Conservation (phyloP, 2,888 invertebrate genomes). For the Anoncus sp. region DNA sequence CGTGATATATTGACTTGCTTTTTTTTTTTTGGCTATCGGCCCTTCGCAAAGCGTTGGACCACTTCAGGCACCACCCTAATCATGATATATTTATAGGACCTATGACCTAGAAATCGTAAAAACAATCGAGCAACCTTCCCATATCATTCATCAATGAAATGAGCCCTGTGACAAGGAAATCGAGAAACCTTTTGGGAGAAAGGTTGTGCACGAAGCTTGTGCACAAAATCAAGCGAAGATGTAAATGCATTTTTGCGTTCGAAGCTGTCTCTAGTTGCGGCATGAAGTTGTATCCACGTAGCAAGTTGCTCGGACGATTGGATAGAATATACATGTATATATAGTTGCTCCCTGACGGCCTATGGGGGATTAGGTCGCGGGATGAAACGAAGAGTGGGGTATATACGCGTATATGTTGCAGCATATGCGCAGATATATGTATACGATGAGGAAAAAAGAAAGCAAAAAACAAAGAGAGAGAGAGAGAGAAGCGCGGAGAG, state of each 20-base stretch:
- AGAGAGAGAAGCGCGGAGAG: slow-evolving; percentile 63
- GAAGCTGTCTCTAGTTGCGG: neutral
- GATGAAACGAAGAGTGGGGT: slow-evolving; percentile 67
- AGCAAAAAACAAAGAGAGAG: slow-evolving; percentile 73
- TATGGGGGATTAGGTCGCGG: slow-evolving; percentile 61
- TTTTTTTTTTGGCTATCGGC: too few species aligned
- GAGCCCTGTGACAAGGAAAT: too few species aligned
- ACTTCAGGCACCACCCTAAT: too few species aligned
- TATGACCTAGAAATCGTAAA: too few species aligned
- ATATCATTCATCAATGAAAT: too few species aligned
- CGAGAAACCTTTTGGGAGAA: too few species aligned
- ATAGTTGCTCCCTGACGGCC: slow-evolving; percentile 42
- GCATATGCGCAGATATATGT: slow-evolving; percentile 50
- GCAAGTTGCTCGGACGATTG: neutral
- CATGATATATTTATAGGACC: too few species aligned
- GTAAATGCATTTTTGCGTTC: neutral
- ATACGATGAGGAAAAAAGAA: slow-evolving; percentile 75
- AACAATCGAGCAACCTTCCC: too few species aligned
- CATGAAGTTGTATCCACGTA: neutral
- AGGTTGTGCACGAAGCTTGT: too few species aligned
- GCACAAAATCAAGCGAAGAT: neutral
- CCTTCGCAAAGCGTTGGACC: too few species aligned
- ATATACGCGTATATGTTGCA: slow-evolving; percentile 58
- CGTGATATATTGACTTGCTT: too few species aligned
- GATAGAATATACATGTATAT: slow-evolving; percentile 12